Conservation (phyloP, 64 coral and sea anemone genomes). For the Porites lutea region DNA sequence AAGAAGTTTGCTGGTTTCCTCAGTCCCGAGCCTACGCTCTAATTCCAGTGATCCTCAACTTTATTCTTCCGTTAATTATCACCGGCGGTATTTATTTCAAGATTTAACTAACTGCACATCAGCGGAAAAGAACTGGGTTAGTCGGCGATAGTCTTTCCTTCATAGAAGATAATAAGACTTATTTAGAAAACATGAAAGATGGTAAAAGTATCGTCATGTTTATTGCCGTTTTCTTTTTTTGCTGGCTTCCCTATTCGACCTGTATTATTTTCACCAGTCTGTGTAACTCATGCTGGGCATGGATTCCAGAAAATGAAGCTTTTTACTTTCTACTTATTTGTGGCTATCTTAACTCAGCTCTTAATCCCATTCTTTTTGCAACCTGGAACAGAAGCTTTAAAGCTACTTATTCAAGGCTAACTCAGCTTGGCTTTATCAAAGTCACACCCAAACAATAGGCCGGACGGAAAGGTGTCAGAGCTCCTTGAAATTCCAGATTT, state of each 20-base stretch:
- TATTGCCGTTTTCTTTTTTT: slow-evolving; percentile 52
- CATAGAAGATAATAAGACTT: neutral
- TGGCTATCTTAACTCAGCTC: slow-evolving; percentile 59
- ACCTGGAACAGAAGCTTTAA: slow-evolving; percentile 21
- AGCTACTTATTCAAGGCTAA: no score
- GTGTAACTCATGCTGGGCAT: no score
- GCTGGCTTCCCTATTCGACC: slow-evolving; percentile 48
- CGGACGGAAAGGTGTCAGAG: no score
- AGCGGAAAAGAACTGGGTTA: neutral
- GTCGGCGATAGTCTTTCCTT: neutral
- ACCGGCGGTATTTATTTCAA: slow-evolving; percentile 39
- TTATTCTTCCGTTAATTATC: slow-evolving; percentile 11
- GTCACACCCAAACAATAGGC: no score
- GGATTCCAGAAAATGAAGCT: no score
- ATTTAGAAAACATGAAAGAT: slow-evolving; percentile 43
- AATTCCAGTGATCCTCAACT: slow-evolving; percentile 10
- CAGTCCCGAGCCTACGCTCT: neutral
- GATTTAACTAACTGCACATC: slow-evolving; percentile 39
- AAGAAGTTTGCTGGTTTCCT: slow-evolving; percentile 5
- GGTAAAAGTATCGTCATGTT: slow-evolving; percentile 68
- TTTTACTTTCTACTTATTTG: neutral
- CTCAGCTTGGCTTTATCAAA: no score
- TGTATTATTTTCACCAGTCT: neutral
- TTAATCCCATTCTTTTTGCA: slow-evolving; percentile 64
- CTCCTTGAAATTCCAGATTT: no score